Conservation (phyloP, 2,797 vertebrate species). For the Columba guinea region DNA sequence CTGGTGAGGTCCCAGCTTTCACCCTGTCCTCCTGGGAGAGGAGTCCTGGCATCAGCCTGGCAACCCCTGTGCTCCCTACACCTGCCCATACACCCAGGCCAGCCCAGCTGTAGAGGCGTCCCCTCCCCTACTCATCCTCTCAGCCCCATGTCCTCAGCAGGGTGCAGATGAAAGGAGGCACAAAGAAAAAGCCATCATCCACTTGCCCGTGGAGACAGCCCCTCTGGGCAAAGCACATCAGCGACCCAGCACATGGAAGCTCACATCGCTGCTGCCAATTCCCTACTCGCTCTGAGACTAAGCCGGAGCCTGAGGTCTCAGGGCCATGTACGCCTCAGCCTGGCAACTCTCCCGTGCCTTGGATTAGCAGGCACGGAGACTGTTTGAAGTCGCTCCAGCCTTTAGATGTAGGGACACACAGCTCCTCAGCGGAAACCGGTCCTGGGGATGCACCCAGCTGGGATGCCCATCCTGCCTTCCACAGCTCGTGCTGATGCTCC, state of each 20-base stretch:
- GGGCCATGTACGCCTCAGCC: background rate
- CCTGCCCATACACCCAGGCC: rapidly evolving
- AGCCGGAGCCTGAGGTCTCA: background rate
- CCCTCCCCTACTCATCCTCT: background rate
- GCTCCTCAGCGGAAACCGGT: background rate
- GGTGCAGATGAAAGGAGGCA: background rate
- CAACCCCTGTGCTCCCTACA: rapidly evolving
- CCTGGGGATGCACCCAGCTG: background rate
- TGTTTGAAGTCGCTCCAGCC: background rate
- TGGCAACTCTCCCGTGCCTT: background rate
- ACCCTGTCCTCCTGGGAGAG: background rate
- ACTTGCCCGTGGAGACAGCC: background rate
- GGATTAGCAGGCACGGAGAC: background rate
- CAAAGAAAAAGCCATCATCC: background rate
- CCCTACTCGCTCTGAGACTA: rapidly evolving
- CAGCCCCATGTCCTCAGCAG: rapidly evolving
- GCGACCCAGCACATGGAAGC: background rate
- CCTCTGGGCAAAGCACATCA: background rate
- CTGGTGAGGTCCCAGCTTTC: background rate
- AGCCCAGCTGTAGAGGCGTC: background rate
- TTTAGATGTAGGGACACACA: background rate
- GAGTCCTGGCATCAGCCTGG: background rate
- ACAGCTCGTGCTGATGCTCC: background rate
- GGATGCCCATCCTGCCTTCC: background rate
- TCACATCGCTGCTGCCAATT: background rate